A percentile compares a stretch with the other conserved stretches of the same genome.
Conservation (phyloP, 1,140 invertebrate genomes). For the Aplysia californica region DNA sequence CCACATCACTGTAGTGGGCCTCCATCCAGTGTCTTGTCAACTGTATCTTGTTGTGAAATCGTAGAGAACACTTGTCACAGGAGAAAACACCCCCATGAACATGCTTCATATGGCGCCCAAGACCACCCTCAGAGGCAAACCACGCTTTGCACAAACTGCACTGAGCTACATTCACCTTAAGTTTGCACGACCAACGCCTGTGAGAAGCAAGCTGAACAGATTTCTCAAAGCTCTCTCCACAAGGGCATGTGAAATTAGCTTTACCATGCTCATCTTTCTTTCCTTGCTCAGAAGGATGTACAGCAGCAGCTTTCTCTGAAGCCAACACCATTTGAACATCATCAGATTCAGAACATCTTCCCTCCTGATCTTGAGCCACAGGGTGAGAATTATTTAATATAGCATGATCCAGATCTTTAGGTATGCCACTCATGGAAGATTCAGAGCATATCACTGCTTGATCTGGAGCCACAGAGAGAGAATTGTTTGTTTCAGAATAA, state of each 20-base stretch:
- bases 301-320: not conserved
- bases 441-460: too few species aligned
- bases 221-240: conserved; percentile 22
- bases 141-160: conserved; percentile 14
- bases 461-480: too few species aligned
- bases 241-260: not conserved
- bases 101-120: conserved; percentile 24
- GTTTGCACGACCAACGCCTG: conserved; percentile 18
- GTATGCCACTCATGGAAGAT: too few species aligned
- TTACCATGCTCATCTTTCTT: not conserved
- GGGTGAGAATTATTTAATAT: not conserved
- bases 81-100: conserved; percentile 6
- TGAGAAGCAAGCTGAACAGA: conserved; percentile 17
- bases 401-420: too few species aligned
- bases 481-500: too few species aligned
- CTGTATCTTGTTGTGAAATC: conserved; percentile 14
- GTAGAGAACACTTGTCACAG: conserved; percentile 8
- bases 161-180: conserved; percentile 18
- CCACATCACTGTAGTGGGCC: conserved; percentile 3
- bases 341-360: too few species aligned
- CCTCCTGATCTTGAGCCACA: not conserved
- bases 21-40: conserved; percentile 22
- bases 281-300: not conserved
- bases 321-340: not conserved
- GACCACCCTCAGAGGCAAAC: conserved; percentile 17